A percentile compares a stretch with the other conserved stretches of the same genome.
phyloP scores from a whole-genome alignment of 2,113 vertebrate species.

The Cyanoramphus novaezelandiae region DNA sequence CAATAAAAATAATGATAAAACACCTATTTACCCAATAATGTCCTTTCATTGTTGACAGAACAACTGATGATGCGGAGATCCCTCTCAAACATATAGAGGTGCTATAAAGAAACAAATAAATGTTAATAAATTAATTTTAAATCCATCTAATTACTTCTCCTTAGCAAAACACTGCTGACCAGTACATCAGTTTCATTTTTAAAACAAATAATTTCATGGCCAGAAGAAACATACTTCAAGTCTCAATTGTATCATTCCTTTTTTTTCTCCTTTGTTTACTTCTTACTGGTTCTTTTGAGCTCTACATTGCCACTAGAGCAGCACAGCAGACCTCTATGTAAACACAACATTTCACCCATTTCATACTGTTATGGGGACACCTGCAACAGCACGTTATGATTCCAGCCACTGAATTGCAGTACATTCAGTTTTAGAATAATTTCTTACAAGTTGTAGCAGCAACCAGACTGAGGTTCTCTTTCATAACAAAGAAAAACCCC shows the following conservation, averaged over 20 bases:
- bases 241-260: background rate
- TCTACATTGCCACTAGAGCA: background rate
- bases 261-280: background rate
- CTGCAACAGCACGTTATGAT: background rate
- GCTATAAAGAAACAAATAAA: constrained; percentile 73
- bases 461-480: background rate
- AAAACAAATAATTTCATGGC: background rate
- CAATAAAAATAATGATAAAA: background rate
- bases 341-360: background rate
- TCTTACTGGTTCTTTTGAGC: background rate
- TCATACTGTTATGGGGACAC: background rate
- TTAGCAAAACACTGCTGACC: background rate
- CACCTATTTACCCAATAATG: constrained; percentile 85
- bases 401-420: background rate
- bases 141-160: background rate
- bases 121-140: background rate
- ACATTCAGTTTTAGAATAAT: background rate
- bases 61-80: constrained; percentile 88
- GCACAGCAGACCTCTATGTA: background rate
- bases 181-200: background rate
- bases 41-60: constrained; percentile 90
- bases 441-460: background rate
- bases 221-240: background rate
- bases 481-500: background rate
- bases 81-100: constrained; percentile 92